These are phyloP conservation scores for Erebia palarica DNA, from an alignment of 2,888 invertebrate species.

Conservation along the genomic window DNA sequence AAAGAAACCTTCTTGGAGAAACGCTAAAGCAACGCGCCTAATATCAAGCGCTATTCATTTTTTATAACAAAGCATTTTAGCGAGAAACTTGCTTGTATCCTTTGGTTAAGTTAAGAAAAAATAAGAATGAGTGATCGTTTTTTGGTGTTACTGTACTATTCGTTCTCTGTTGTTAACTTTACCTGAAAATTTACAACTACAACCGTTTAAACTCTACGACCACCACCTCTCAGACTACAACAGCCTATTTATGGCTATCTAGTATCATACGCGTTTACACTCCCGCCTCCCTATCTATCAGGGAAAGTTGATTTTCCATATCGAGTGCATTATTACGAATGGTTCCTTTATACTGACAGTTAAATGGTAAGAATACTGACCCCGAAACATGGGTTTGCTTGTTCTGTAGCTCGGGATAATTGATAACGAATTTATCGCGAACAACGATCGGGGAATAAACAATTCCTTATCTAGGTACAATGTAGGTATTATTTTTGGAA, in stretches of 20 bases:
- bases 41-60: no score
- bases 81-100: no score
- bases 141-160: no score
- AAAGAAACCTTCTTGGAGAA: no score
- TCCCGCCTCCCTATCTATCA: slow-evolving; percentile 41
- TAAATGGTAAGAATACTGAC: slow-evolving; percentile 24
- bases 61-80: no score
- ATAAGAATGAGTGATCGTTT: no score
- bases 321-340: slow-evolving; percentile 37
- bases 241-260: slow-evolving; percentile 34
- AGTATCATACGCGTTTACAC: slow-evolving; percentile 42
- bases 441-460: background rate
- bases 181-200: no score
- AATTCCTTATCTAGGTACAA: no score
- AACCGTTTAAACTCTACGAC: no score
- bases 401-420: slow-evolving; percentile 15
- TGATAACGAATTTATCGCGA: slow-evolving; percentile 16
- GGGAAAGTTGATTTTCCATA: slow-evolving; percentile 48
- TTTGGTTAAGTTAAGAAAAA: no score
- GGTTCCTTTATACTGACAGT: slow-evolving; percentile 21
- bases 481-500: background rate
- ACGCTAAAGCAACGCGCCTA: no score
- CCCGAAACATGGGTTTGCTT: slow-evolving; percentile 18
- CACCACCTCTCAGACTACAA: background rate
- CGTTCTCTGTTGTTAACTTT: no score